phyloP scores from a whole-genome alignment of 2,888 invertebrate genomes.

The Pandemis corylana region DNA sequence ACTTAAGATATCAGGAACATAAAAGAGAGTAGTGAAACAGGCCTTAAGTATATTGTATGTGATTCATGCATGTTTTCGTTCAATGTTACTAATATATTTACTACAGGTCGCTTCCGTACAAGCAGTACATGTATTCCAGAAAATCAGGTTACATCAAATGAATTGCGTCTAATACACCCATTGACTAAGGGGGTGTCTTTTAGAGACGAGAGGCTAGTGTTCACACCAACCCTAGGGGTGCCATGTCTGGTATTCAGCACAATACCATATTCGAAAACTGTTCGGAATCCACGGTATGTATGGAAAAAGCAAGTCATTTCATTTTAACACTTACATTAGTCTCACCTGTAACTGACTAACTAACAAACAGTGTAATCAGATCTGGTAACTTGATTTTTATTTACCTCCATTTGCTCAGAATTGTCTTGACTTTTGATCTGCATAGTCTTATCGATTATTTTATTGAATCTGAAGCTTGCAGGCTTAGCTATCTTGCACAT shows the following conservation, averaged over 20 bases:
- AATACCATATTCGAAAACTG: conserved; percentile 91
- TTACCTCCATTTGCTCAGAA: too few relatives aligned
- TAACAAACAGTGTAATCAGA: too few relatives aligned
- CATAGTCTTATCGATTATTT: too few relatives aligned
- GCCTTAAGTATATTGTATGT: too few relatives aligned
- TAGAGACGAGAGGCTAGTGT: conserved; percentile 92
- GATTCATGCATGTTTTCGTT: background rate
- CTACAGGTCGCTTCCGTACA: conserved; percentile 79
- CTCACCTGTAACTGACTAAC: too few relatives aligned
- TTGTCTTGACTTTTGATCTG: too few relatives aligned
- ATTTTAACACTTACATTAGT: too few relatives aligned
- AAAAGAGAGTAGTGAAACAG: too few relatives aligned
- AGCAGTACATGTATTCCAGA: conserved; percentile 83
- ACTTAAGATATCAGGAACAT: too few relatives aligned
- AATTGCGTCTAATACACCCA: conserved; percentile 85
- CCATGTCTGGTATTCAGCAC: conserved; percentile 95
- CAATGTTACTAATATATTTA: conserved; percentile 12
- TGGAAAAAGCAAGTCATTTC: background rate
- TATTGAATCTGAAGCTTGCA: too few relatives aligned
- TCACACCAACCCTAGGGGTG: conserved; percentile 90
- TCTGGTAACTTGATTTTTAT: too few relatives aligned
- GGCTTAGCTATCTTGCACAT: too few relatives aligned
- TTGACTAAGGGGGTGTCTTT: conserved; percentile 87
- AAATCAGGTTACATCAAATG: conserved; percentile 82
- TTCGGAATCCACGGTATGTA: conserved; percentile 86